Evolutionary conservation across 2,888 invertebrate species (phyloP).

Genomic region (Bhutanitis thaidina): DNA sequence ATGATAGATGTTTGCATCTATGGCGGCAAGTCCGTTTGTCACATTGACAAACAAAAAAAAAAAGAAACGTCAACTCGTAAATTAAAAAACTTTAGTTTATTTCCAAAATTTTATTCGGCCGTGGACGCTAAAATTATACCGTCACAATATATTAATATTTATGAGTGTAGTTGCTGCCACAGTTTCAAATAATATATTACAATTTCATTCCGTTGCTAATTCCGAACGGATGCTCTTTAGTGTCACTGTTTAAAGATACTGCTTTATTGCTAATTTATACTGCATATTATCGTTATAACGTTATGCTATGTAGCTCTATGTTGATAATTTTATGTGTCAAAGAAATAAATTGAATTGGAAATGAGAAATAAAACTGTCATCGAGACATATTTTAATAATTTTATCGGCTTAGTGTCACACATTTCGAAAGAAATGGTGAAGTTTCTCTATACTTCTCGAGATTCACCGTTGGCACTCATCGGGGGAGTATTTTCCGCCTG

Average conservation of each 20-base stretch:
- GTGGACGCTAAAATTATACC: not conserved
- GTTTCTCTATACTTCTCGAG: no score
- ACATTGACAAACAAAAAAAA: no score
- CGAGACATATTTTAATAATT: no score
- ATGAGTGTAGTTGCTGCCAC: not conserved
- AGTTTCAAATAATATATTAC: not conserved
- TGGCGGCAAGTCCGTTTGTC: no score
- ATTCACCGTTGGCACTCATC: no score
- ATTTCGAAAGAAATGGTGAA: no score
- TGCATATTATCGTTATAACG: not conserved
- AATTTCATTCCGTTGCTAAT: not conserved
- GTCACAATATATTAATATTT: conserved; percentile 13
- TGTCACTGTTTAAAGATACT: not conserved
- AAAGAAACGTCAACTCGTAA: not conserved
- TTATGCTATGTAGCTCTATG: not conserved
- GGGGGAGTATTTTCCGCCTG: no score
- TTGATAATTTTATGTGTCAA: conserved; percentile 2
- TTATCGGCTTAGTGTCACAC: no score
- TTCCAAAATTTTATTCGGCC: not conserved
- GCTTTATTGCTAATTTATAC: conserved; percentile 5
- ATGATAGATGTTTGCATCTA: no score
- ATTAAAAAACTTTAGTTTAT: not conserved
- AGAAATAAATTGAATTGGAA: no score
- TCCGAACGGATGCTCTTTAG: not conserved
- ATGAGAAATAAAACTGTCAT: no score